Percentiles rank a stretch among this genome's conserved stretches.
phyloP scores from a whole-genome alignment of 2,113 vertebrate species.

The Trinectes maculatus region DNA sequence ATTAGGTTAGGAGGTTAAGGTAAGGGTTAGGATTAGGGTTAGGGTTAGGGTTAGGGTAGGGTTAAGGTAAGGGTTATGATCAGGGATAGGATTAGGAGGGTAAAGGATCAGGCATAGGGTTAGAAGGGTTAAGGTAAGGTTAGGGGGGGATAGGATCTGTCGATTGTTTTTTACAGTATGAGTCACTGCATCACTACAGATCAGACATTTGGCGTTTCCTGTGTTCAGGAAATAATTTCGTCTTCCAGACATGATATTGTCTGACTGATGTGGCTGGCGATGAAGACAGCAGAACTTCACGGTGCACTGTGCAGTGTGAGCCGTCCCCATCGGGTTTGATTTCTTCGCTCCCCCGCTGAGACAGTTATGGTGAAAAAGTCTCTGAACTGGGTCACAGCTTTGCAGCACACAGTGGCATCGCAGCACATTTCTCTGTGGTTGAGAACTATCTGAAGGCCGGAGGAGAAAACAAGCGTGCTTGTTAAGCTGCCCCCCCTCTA shows the following conservation, averaged over 20 bases:
- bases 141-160: too few relatives aligned
- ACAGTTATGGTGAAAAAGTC: slow-evolving; percentile 35
- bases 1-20: too few relatives aligned
- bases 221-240: neutral
- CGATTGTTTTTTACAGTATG: too few relatives aligned
- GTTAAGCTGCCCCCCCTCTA: slow-evolving; percentile 46
- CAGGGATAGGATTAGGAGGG: too few relatives aligned
- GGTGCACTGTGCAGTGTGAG: neutral
- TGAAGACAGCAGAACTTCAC: neutral
- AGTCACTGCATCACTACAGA: neutral
- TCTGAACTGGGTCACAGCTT: slow-evolving; percentile 76
- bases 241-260: neutral
- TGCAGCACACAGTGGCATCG: slow-evolving; percentile 38
- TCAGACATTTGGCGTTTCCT: neutral
- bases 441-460: slow-evolving; percentile 43
- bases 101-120: too few relatives aligned
- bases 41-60: too few relatives aligned
- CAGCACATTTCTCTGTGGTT: slow-evolving; percentile 47
- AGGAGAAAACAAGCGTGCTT: slow-evolving; percentile 44
- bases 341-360: slow-evolving; percentile 35
- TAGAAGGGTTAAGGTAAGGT: too few relatives aligned
- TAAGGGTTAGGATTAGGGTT: too few relatives aligned
- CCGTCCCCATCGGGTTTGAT: slow-evolving; percentile 14
- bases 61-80: too few relatives aligned
- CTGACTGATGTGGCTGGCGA: neutral